These are phyloP conservation scores for Eremophila alpestris DNA, from an alignment of 2,797 vertebrate species.

Conservation along the genomic window DNA sequence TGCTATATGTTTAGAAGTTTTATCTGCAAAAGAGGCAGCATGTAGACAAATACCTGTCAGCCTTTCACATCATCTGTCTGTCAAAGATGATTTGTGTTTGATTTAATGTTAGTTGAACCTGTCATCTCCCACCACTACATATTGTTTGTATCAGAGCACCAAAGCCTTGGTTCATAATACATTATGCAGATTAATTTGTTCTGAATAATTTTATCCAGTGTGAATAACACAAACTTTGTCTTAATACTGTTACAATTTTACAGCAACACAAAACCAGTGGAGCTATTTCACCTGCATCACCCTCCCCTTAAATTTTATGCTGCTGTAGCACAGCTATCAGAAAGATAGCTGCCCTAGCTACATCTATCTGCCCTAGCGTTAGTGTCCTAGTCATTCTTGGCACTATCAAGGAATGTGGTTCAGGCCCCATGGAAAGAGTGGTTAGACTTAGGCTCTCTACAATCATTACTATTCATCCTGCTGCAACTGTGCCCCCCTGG, in stretches of 20 bases:
- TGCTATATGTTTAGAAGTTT: background rate
- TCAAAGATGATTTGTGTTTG: background rate
- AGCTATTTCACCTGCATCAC: background rate
- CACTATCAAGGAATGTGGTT: background rate
- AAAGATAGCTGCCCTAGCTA: background rate
- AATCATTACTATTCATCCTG: background rate
- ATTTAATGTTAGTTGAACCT: background rate
- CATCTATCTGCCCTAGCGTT: background rate
- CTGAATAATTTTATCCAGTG: background rate
- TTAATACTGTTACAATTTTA: background rate
- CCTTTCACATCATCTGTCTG: background rate
- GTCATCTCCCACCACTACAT: background rate
- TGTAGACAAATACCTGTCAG: background rate
- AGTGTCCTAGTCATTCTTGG: background rate
- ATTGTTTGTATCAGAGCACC: background rate
- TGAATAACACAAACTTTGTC: background rate
- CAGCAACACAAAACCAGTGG: background rate
- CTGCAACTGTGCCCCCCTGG: background rate
- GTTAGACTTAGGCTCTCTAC: background rate
- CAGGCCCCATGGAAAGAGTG: background rate
- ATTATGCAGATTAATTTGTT: background rate
- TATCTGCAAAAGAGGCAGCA: background rate
- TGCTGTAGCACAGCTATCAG: background rate
- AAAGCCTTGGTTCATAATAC: background rate
- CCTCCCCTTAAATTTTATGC: background rate